Conservation (phyloP, 2,888 invertebrate species). For the Nymphalis polychloros region DNA sequence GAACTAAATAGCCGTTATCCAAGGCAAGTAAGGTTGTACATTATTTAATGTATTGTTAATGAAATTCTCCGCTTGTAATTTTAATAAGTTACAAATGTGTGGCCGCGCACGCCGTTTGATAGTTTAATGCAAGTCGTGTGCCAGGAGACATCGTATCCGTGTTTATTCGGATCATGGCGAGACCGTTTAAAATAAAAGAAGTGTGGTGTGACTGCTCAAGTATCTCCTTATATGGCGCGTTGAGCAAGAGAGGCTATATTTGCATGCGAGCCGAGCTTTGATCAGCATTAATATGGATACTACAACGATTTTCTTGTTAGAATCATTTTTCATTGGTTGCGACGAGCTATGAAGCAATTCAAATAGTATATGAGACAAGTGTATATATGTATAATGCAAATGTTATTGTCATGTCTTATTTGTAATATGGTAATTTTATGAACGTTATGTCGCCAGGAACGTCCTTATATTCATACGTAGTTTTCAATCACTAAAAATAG, state of each 20-base stretch:
- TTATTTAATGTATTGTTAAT: background rate
- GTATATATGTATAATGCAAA: no score
- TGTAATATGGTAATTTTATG: no score
- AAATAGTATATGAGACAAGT: no score
- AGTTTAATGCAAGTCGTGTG: constrained; percentile 1
- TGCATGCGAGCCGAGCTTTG: constrained; percentile 12
- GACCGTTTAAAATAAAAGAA: constrained; percentile 10
- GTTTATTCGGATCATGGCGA: constrained; percentile 9
- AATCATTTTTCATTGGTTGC: background rate
- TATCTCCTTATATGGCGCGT: constrained; percentile 5
- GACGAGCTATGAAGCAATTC: background rate
- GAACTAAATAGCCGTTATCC: no score
- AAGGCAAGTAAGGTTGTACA: no score
- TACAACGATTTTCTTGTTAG: constrained; percentile 7
- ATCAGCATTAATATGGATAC: constrained; percentile 6
- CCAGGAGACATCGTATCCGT: constrained; percentile 2
- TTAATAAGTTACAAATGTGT: background rate
- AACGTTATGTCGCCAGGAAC: no score
- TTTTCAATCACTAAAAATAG: no score
- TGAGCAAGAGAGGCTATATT: constrained; percentile 5
- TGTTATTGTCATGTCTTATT: no score
- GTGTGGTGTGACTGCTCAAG: constrained; percentile 9
- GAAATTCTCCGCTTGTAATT: background rate
- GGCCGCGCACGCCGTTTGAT: background rate
- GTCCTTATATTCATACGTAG: no score